phyloP scores from a whole-genome alignment of 1,140 invertebrate genomes.

The Neotoxoptera formosana region DNA sequence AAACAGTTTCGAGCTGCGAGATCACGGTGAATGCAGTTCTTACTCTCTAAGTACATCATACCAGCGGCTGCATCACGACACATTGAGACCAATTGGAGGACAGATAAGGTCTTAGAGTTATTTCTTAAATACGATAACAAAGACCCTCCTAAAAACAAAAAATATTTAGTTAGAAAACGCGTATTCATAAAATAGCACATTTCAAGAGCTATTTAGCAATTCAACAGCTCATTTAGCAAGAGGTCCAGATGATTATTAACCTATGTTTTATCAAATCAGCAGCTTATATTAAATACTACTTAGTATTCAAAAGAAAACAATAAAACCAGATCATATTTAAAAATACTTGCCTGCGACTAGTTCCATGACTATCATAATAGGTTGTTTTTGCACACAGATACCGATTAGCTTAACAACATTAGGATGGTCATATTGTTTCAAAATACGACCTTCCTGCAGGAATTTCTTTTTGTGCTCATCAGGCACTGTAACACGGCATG shows the following conservation, averaged over 20 bases:
- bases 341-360: conserved; percentile 79
- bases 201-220: too few species aligned
- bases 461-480: conserved; percentile 97
- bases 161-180: background rate
- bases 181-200: background rate
- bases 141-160: conserved; percentile 77
- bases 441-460: conserved; percentile 91
- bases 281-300: background rate
- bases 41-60: conserved; percentile 95
- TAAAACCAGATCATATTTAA: background rate
- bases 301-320: background rate
- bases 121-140: conserved; percentile 86
- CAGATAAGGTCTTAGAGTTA: conserved; percentile 73
- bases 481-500: conserved; percentile 89
- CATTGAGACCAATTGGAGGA: conserved; percentile 84
- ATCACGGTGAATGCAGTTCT: conserved; percentile 96
- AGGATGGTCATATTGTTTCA: conserved; percentile 96
- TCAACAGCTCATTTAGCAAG: background rate
- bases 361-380: conserved; percentile 99
- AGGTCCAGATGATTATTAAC: background rate
- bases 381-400: conserved; percentile 96
- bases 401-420: conserved; percentile 97
- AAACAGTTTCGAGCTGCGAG: conserved; percentile 95
- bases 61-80: conserved; percentile 92
- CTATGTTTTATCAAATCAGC: background rate